Evolutionary conservation across 2,113 vertebrate genomes (phyloP).

Genomic region (Vulpes ferrilata): DNA sequence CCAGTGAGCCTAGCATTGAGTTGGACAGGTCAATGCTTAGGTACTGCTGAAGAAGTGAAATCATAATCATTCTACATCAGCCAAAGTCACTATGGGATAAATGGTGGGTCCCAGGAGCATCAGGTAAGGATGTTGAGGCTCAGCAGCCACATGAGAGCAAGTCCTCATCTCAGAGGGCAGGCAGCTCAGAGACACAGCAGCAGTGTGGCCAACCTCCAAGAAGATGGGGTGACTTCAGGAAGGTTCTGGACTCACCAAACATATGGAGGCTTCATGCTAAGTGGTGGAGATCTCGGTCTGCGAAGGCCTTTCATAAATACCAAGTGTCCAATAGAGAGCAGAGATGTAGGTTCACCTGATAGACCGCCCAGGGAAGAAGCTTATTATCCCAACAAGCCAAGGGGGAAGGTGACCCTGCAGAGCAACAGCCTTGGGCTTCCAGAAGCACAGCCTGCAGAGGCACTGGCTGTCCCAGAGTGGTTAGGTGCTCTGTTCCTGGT

Average conservation of each 20-base stretch:
- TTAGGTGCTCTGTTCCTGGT: too few relatives aligned
- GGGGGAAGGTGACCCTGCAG: neutral
- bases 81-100: neutral
- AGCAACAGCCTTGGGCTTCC: neutral
- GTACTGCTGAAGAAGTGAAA: neutral
- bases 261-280: neutral
- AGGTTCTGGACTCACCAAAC: neutral
- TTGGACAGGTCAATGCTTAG: neutral
- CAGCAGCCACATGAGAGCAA: neutral
- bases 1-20: neutral
- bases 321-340: neutral
- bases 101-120: too few relatives aligned
- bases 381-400: neutral
- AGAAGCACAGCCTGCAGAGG: neutral
- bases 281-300: neutral
- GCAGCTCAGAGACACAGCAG: too few relatives aligned
- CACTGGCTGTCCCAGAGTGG: fast-evolving
- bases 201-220: neutral
- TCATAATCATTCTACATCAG: neutral
- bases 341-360: neutral
- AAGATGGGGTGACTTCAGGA: neutral
- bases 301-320: neutral
- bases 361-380: neutral
- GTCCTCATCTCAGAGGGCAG: too few relatives aligned
- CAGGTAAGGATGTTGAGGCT: neutral